Evolutionary conservation across 1,140 invertebrate species (phyloP), one percentile per base, ranked within the genome.

Genomic region (Drosophila navojoa): DNA sequence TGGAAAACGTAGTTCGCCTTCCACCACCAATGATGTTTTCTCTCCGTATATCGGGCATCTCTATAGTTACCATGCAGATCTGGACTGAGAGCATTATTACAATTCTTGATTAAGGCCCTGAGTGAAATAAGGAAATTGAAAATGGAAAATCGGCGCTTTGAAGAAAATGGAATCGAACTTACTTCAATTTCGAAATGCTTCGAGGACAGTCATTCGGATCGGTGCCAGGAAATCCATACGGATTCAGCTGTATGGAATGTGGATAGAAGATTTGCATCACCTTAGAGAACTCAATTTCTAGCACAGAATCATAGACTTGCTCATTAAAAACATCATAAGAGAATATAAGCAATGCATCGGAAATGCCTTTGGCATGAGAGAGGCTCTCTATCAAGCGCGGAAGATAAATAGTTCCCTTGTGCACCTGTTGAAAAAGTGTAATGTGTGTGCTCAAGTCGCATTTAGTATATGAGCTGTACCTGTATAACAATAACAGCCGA

Each of bases 21-120:
- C 61, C 61, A 63, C 61, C 61, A 63, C 61, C 61, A 63, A 27
- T 53, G 50, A 27, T 63, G 49, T 25, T 42, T 63, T 3, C 3
- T 32, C 5, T 25, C 4, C 0, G 61, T 53, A 3, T 11, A 27
- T 2, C 5, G 1, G 9, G 50, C 50, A 0, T 5, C 15, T 35
- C 50, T 54, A 4, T 35, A 54, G 10, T 19, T 6, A 4, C 52
- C 52, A 16, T 54, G 4, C 0, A 35, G 3, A 13, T 35, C 52
- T 16, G 52, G 52, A 16, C 16, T 35, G n/a, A 16, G 4, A 19
- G 52, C 27, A 54, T 54, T 54, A 13, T 35, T 29, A 10, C 50
- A 54, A 1, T 35, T 16, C 0, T 1, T 11, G 9, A 2, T 19
- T 9, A 54, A 0, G 16, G 52, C 52, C 11, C 52, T 54, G 9